Evolutionary conservation across 2,113 vertebrate genomes (phyloP).

Genomic region (Trichomycterus rosablanca): DNA sequence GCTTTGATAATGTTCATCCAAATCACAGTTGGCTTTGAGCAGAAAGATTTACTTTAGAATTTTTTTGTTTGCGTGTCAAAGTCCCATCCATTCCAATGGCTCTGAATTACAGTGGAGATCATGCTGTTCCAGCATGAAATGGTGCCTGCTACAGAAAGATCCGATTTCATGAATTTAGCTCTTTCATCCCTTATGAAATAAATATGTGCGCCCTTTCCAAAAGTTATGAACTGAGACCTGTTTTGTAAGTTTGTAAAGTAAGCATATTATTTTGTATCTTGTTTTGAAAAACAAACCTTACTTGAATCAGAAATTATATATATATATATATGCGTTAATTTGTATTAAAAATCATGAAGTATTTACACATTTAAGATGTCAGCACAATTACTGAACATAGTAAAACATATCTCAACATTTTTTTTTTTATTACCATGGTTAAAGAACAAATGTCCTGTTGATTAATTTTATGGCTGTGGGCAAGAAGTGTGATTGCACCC

Average conservation of each 20-base stretch:
- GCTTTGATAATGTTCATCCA: slow-evolving; percentile 49
- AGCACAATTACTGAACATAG: slow-evolving; percentile 7
- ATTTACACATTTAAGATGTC: background rate
- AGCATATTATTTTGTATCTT: slow-evolving; percentile 16
- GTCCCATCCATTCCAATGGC: slow-evolving; percentile 64
- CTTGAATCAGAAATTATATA: background rate
- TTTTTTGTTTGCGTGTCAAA: slow-evolving; percentile 63
- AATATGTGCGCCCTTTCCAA: slow-evolving; percentile 60
- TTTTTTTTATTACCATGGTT: no score
- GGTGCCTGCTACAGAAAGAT: slow-evolving; percentile 68
- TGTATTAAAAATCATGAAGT: background rate
- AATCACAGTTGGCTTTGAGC: slow-evolving; percentile 46
- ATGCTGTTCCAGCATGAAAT: slow-evolving; percentile 69
- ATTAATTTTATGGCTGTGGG: no score
- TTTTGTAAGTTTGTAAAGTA: slow-evolving; percentile 31
- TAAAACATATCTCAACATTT: no score
- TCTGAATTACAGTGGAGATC: slow-evolving; percentile 64
- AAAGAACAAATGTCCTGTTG: no score
- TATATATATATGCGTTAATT: background rate
- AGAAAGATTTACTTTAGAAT: slow-evolving; percentile 46
- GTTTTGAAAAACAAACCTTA: slow-evolving; percentile 8
- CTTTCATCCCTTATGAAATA: slow-evolving; percentile 79
- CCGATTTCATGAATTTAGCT: slow-evolving; percentile 62
- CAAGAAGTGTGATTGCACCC: no score
- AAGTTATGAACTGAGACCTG: slow-evolving; percentile 46